Evolutionary conservation across 2,797 vertebrate genomes (phyloP).

Genomic region (Gastrophryne carolinensis): DNA sequence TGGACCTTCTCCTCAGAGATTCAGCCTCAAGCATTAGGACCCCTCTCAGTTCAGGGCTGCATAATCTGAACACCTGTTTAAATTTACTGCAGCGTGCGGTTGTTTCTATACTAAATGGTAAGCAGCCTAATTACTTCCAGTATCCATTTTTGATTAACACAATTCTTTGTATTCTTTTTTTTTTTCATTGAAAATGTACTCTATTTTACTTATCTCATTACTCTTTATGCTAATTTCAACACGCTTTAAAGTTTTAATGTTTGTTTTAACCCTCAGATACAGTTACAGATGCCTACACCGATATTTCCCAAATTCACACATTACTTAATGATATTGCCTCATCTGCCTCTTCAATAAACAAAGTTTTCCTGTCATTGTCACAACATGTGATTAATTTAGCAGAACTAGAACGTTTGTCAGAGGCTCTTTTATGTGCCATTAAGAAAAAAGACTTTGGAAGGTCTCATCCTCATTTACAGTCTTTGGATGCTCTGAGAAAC

Average conservation of each 20-base stretch:
- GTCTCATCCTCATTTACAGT: neutral
- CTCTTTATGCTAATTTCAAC: too few relatives aligned
- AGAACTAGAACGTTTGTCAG: neutral
- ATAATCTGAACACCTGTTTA: neutral
- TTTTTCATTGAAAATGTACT: too few relatives aligned
- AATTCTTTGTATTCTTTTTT: neutral
- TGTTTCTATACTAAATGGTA: slow-evolving; percentile 22
- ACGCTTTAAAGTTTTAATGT: too few relatives aligned
- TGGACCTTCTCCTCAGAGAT: slow-evolving; percentile 12
- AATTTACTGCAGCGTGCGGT: neutral
- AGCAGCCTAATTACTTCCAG: neutral
- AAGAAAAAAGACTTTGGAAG: neutral
- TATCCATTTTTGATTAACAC: neutral
- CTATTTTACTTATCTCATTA: too few relatives aligned
- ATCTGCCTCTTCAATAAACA: slow-evolving; percentile 15
- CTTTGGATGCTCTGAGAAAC: neutral
- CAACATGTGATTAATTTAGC: neutral
- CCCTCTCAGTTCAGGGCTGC: neutral
- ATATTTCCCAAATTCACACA: neutral
- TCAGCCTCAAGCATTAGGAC: neutral
- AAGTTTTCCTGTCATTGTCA: neutral
- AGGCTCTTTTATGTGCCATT: neutral
- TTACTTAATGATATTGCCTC: slow-evolving; percentile 4
- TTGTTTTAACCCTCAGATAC: neutral
- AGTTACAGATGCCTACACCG: neutral